These are phyloP conservation scores for Philantomba maxwellii DNA, from an alignment of 2,113 vertebrate genomes.

Conservation along the genomic window DNA sequence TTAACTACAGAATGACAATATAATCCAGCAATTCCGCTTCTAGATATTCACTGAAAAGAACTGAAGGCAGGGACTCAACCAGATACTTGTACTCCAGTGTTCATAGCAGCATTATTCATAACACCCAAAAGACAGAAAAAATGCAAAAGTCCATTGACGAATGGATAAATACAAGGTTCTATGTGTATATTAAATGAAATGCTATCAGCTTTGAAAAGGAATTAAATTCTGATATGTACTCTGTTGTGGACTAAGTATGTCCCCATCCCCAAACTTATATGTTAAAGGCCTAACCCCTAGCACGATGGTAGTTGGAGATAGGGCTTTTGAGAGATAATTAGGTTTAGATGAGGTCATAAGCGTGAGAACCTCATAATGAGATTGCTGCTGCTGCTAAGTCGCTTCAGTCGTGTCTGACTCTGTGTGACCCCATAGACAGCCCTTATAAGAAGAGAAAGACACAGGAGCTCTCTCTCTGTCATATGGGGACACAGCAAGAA, in stretches of 20 bases:
- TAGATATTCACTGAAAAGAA: neutral
- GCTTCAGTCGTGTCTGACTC: too few species aligned
- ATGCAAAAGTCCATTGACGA: neutral
- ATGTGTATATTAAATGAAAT: neutral
- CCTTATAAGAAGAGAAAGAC: neutral
- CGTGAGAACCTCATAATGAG: neutral
- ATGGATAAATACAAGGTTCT: neutral
- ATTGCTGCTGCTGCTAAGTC: neutral
- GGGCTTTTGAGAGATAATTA: neutral
- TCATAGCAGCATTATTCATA: neutral
- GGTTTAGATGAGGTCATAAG: neutral
- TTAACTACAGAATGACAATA: neutral
- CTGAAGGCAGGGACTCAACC: neutral
- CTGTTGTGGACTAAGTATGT: neutral
- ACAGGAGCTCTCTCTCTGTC: neutral
- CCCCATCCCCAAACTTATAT: neutral
- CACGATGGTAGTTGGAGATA: neutral
- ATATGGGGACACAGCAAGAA: neutral
- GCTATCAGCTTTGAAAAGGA: neutral
- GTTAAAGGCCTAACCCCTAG: neutral
- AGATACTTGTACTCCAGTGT: neutral
- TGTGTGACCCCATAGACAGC: too few species aligned
- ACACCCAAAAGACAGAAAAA: neutral
- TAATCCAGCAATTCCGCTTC: neutral
- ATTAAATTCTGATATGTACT: neutral